These are phyloP conservation scores for Spea multiplicata DNA, from an alignment of 2,113 vertebrate genomes.

Conservation along the genomic window DNA sequence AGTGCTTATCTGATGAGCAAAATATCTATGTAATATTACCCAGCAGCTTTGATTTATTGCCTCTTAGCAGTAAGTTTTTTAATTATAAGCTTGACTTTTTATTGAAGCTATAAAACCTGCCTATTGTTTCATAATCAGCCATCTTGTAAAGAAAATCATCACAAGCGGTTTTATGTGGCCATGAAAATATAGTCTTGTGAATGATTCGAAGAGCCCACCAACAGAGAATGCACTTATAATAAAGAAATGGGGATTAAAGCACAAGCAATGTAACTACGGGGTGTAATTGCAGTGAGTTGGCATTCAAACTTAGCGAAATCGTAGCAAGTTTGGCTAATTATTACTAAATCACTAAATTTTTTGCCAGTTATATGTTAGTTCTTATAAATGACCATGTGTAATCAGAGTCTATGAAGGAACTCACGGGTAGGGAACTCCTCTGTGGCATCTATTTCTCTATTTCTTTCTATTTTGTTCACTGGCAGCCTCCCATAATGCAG, in stretches of 20 bases:
- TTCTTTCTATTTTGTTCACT: too few species aligned
- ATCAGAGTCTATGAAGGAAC: too few species aligned
- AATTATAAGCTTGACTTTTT: not conserved
- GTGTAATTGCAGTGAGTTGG: too few species aligned
- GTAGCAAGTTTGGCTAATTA: too few species aligned
- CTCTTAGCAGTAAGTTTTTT: not conserved
- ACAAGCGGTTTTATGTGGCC: not conserved
- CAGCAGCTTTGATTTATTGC: not conserved
- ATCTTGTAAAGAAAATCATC: not conserved
- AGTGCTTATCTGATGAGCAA: not conserved
- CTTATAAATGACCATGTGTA: too few species aligned
- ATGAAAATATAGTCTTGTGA: not conserved
- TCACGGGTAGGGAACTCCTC: too few species aligned
- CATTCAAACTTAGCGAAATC: too few species aligned
- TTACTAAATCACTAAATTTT: too few species aligned
- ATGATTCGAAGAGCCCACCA: not conserved
- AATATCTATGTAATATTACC: constrained; percentile 2
- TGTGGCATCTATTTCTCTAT: too few species aligned
- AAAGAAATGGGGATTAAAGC: not conserved
- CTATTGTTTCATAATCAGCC: not conserved
- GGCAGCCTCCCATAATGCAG: too few species aligned
- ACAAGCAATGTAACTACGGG: too few species aligned
- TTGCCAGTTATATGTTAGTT: too few species aligned
- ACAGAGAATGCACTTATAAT: not conserved
- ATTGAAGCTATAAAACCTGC: not conserved